Evolutionary conservation across 2,888 invertebrate genomes (phyloP).

Genomic region (Tinea semifulvella): DNA sequence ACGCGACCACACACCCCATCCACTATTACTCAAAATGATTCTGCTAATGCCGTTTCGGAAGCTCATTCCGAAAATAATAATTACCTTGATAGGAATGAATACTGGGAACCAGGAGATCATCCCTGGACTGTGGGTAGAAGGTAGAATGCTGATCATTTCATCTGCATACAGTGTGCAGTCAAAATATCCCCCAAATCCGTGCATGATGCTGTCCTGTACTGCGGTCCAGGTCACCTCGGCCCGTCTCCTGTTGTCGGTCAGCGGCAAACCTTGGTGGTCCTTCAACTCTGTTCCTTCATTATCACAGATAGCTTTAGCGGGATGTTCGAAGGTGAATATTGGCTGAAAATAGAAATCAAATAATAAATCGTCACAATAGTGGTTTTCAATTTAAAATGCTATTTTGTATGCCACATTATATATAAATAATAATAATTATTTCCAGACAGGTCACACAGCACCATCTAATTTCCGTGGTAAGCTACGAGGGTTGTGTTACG

Average conservation of each 20-base stretch:
- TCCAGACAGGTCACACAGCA: too few relatives aligned
- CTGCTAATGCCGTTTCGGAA: too few relatives aligned
- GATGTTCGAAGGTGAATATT: slow-evolving; percentile 91
- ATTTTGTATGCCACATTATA: too few relatives aligned
- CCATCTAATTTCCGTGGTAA: too few relatives aligned
- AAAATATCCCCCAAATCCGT: slow-evolving; percentile 97
- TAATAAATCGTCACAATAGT: too few relatives aligned
- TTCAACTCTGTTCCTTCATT: slow-evolving; percentile 73
- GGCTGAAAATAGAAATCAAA: slow-evolving; percentile 63
- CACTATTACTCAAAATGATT: too few relatives aligned
- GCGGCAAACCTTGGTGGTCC: slow-evolving; percentile 72
- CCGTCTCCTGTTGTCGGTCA: slow-evolving; percentile 81
- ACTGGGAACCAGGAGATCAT: slow-evolving; percentile 99
- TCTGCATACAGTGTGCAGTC: slow-evolving; percentile 87
- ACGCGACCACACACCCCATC: too few relatives aligned
- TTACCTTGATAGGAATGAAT: slow-evolving; percentile 88
- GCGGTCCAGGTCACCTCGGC: slow-evolving; percentile 74
- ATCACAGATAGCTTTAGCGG: slow-evolving; percentile 75
- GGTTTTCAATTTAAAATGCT: too few relatives aligned
- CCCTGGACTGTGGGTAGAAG: slow-evolving; percentile 85
- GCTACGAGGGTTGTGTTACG: too few relatives aligned
- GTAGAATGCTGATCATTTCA: slow-evolving; percentile 88
- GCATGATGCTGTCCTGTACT: slow-evolving; percentile 80
- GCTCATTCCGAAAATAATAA: too few relatives aligned
- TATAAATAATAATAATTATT: too few relatives aligned